phyloP scores from a whole-genome alignment of 2,113 vertebrate genomes.

The Miniopterus natalensis region DNA sequence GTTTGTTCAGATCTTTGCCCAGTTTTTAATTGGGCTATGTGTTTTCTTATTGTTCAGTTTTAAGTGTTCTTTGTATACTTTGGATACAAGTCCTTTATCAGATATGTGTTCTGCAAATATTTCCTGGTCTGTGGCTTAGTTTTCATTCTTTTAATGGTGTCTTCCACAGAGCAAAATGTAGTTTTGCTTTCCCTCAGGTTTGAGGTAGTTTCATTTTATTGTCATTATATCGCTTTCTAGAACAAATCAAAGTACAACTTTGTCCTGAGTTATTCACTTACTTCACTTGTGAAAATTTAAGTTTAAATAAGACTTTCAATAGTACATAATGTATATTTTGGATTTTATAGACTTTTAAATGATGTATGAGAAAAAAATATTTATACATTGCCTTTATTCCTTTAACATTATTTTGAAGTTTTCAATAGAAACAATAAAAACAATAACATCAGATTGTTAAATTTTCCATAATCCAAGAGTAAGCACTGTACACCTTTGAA shows the following conservation, averaged over 20 bases:
- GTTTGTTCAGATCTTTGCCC: neutral
- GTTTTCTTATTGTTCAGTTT: neutral
- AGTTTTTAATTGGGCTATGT: neutral
- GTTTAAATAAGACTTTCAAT: neutral
- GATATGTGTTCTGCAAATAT: neutral
- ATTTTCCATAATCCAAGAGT: neutral
- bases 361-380: neutral
- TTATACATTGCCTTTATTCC: neutral
- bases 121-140: neutral
- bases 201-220: neutral
- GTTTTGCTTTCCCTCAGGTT: neutral
- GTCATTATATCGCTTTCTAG: neutral
- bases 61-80: neutral
- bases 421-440: neutral
- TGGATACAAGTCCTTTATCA: neutral
- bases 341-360: neutral
- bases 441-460: neutral
- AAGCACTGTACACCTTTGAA: neutral
- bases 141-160: neutral
- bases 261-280: neutral
- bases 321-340: neutral
- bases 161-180: neutral
- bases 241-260: neutral
- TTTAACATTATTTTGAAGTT: neutral
- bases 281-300: neutral